Evolutionary conservation across 2,888 invertebrate genomes (phyloP).

Genomic region (Lapara coniferarum): DNA sequence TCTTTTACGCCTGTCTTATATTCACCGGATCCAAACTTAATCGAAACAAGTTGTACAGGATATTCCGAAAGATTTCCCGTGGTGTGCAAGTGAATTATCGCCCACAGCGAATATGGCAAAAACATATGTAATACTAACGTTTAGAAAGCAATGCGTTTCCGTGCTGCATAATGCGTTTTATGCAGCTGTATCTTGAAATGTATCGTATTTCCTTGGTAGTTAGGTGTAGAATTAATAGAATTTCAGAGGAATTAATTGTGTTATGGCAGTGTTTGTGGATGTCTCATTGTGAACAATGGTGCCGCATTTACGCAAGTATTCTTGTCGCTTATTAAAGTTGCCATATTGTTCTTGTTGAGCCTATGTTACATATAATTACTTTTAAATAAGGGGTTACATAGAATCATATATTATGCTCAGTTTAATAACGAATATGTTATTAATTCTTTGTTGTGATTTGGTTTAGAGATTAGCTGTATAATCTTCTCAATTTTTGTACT

Average conservation of each 20-base stretch:
- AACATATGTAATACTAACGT: conserved; percentile 48
- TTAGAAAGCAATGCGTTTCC: conserved; percentile 63
- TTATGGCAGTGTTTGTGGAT: conserved; percentile 30
- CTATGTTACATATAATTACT: too few relatives aligned
- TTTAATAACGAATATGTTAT: too few relatives aligned
- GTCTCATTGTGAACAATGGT: conserved; percentile 49
- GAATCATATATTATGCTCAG: too few relatives aligned
- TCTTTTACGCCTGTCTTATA: not conserved
- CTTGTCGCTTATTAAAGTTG: conserved; percentile 17
- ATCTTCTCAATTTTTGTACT: too few relatives aligned
- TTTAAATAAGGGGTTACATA: too few relatives aligned
- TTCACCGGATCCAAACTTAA: conserved; percentile 14
- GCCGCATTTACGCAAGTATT: conserved; percentile 44
- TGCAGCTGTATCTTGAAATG: conserved; percentile 40
- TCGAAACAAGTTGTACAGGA: conserved; percentile 31
- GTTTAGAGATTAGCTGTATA: too few relatives aligned
- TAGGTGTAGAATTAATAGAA: conserved; percentile 38
- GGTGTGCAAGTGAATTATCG: conserved; percentile 32
- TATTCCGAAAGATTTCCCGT: conserved; percentile 39
- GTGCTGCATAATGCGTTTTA: conserved; percentile 53
- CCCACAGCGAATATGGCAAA: conserved; percentile 41
- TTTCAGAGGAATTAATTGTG: conserved; percentile 35
- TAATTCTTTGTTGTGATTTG: too few relatives aligned
- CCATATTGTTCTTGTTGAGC: not conserved
- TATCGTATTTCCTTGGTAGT: conserved; percentile 30